These are phyloP conservation scores for Melospiza georgiana DNA, from an alignment of 2,113 vertebrate genomes.

Conservation along the genomic window DNA sequence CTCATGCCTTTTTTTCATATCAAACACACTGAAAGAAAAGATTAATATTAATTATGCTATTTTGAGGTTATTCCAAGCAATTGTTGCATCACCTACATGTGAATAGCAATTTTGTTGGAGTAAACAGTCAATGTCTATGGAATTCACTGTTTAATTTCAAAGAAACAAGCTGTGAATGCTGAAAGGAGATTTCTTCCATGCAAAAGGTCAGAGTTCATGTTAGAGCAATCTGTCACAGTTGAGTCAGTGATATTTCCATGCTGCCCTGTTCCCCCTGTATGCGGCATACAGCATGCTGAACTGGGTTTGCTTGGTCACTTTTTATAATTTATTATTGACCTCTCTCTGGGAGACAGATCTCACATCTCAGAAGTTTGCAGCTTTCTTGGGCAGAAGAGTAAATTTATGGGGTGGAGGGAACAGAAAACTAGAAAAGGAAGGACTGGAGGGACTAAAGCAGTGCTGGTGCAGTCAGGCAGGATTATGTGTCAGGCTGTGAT, in stretches of 20 bases:
- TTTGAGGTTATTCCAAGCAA: not conserved
- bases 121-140: not conserved
- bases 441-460: not conserved
- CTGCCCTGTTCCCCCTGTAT: not conserved
- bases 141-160: constrained; percentile 7
- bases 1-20: not conserved
- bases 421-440: not conserved
- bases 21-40: not conserved
- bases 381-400: not conserved
- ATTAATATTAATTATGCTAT: not conserved
- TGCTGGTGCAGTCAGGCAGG: not conserved
- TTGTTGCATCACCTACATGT: not conserved
- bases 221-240: not conserved
- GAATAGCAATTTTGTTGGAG: not conserved
- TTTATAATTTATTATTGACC: not conserved
- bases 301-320: not conserved
- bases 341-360: not conserved
- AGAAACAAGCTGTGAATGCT: constrained; percentile 6
- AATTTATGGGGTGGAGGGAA: not conserved
- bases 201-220: not conserved
- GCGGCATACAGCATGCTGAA: not conserved
- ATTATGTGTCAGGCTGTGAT: not conserved
- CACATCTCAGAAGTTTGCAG: not conserved
- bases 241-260: not conserved
- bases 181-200: not conserved